Evolutionary conservation across 2,113 vertebrate species (phyloP).

Genomic region (Lampris megalopsis): DNA sequence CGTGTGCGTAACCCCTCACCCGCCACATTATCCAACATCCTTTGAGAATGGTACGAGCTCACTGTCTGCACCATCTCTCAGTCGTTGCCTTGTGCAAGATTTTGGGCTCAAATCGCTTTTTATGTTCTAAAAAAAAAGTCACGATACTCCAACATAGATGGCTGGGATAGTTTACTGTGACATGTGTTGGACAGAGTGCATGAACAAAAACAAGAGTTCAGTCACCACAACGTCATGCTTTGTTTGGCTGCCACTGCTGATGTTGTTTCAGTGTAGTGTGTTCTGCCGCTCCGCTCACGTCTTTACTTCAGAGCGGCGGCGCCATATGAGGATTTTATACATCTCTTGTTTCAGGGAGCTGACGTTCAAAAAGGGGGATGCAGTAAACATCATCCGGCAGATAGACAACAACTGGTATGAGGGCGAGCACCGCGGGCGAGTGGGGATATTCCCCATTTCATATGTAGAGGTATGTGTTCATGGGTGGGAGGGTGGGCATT

Average conservation of each 20-base stretch:
- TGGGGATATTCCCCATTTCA: constrained; percentile 97
- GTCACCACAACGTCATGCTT: neutral
- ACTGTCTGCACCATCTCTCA: neutral
- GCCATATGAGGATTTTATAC: constrained; percentile 8
- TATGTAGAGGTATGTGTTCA: constrained; percentile 89
- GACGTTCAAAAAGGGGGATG: constrained; percentile 97
- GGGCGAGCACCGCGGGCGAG: constrained; percentile 91
- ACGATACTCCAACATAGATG: constrained; percentile 12
- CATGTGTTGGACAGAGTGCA: constrained; percentile 23
- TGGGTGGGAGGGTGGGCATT: neutral
- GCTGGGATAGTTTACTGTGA: neutral
- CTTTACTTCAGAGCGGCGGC: neutral
- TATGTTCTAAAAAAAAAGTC: neutral
- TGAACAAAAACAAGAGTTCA: neutral
- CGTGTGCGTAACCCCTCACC: constrained; percentile 6
- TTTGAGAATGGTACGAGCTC: neutral
- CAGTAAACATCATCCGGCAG: constrained; percentile 96
- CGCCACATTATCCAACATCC: neutral
- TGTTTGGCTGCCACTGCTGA: constrained; percentile 18
- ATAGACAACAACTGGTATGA: constrained; percentile 99
- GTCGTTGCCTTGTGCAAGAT: neutral
- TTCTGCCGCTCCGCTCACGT: constrained; percentile 4
- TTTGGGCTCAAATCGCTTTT: neutral
- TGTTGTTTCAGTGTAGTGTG: neutral
- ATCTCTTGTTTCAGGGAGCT: constrained; percentile 89